Conservation (phyloP, 1,140 invertebrate genomes). For the Probaryconus sp. region DNA sequence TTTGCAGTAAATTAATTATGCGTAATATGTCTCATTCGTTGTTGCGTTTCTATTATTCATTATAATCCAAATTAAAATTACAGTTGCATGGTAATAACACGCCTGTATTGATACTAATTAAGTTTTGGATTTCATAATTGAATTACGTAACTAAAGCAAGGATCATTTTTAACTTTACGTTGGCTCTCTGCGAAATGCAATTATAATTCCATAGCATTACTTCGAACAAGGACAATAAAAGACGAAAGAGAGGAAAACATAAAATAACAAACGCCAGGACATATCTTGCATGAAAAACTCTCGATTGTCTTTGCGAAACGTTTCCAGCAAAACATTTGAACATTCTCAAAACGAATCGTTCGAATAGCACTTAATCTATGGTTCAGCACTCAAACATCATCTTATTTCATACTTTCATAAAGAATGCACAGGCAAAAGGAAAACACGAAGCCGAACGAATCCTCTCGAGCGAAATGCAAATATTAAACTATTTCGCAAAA, state of each 20-base stretch:
- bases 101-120: slow-evolving; percentile 18
- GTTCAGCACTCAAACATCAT: slow-evolving; percentile 31
- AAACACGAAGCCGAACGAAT: slow-evolving; percentile 16
- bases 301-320: slow-evolving; percentile 25
- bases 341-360: slow-evolving; percentile 35
- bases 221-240: no score
- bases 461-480: slow-evolving; percentile 17
- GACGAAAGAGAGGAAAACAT: no score
- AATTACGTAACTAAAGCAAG: no score
- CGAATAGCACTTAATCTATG: slow-evolving; percentile 41
- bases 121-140: slow-evolving; percentile 14
- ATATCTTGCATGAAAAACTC: slow-evolving; percentile 1
- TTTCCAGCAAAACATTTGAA: slow-evolving; percentile 21
- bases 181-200: slow-evolving; percentile 1
- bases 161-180: no score
- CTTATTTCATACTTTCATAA: slow-evolving; percentile 31
- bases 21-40: slow-evolving; percentile 4
- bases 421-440: slow-evolving; percentile 25
- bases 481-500: slow-evolving; percentile 26
- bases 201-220: no score
- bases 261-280: slow-evolving; percentile 3
- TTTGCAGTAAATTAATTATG: slow-evolving; percentile 25
- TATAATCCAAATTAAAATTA: slow-evolving; percentile 32
- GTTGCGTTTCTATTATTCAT: slow-evolving; percentile 21
- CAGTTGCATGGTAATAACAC: slow-evolving; percentile 17